Conservation (phyloP, 2,888 invertebrate species). For the Encarsia formosa region DNA sequence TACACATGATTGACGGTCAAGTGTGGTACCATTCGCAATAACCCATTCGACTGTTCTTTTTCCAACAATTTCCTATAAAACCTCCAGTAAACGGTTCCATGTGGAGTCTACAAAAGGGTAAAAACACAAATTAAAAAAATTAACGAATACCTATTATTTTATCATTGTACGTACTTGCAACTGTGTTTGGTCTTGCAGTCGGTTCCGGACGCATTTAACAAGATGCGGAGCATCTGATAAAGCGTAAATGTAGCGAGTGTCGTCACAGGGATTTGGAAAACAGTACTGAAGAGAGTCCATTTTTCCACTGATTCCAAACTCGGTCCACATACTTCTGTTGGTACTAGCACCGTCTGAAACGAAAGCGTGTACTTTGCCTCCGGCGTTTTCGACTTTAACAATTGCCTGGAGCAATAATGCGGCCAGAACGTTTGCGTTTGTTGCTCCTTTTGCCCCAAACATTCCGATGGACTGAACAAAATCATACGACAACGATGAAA, state of each 20-base stretch:
- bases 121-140: too few relatives aligned
- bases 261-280: slow-evolving; percentile 15
- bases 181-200: background rate
- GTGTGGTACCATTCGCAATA: too few relatives aligned
- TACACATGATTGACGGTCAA: too few relatives aligned
- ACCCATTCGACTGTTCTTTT: too few relatives aligned
- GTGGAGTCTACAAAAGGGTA: too few relatives aligned
- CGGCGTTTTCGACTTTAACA: slow-evolving; percentile 10
- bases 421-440: slow-evolving; percentile 4
- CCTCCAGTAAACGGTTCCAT: too few relatives aligned
- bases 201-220: background rate
- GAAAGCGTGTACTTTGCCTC: slow-evolving; percentile 17
- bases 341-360: slow-evolving; percentile 24
- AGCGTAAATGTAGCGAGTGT: slow-evolving; percentile 10
- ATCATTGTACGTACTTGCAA: slow-evolving; percentile 17
- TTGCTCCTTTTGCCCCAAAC: slow-evolving; percentile 16
- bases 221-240: slow-evolving; percentile 12
- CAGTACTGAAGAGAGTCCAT: slow-evolving; percentile 3
- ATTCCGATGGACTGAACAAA: slow-evolving; percentile 25
- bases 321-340: slow-evolving; percentile 24
- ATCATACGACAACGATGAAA: slow-evolving; percentile 9
- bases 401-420: slow-evolving; percentile 8
- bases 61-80: too few relatives aligned
- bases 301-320: slow-evolving; percentile 14
- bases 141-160: too few relatives aligned